Percentiles rank a stretch among this genome's conserved stretches.
Evolutionary conservation across 2,888 invertebrate genomes (phyloP).

Genomic region (Bembecia ichneumoniformis): DNA sequence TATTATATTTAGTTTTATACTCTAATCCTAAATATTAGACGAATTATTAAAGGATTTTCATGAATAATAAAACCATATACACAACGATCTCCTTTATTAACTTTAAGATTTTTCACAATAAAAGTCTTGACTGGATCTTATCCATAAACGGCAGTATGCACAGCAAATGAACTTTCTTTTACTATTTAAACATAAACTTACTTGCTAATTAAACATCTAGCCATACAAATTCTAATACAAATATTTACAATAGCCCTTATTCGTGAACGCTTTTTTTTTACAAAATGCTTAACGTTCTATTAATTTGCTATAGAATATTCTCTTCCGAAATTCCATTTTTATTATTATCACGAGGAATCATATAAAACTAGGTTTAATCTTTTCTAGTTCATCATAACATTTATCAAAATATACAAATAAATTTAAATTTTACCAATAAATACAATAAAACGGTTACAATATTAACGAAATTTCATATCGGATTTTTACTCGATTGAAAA

Average conservation of each 20-base stretch:
- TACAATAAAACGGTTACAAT: conserved; percentile 28
- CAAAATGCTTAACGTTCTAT: not conserved
- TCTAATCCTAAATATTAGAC: too few relatives aligned
- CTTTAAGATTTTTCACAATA: conserved; percentile 66
- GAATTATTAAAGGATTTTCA: not conserved
- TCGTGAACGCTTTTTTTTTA: conserved; percentile 17
- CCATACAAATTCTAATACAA: conserved; percentile 36
- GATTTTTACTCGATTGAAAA: conserved; percentile 23
- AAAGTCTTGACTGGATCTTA: conserved; percentile 69
- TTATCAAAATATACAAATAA: not conserved
- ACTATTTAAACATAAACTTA: conserved; percentile 17
- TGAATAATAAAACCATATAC: conserved; percentile 22
- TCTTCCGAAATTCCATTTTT: too few relatives aligned
- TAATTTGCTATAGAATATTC: too few relatives aligned
- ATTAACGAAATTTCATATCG: conserved; percentile 51
- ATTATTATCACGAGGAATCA: too few relatives aligned
- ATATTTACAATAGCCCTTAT: conserved; percentile 58
- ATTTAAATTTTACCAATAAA: not conserved
- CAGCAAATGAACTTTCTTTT: conserved; percentile 43
- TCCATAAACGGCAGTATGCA: conserved; percentile 68
- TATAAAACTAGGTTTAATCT: conserved; percentile 2
- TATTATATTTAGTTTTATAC: too few relatives aligned
- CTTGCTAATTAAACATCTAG: conserved; percentile 10
- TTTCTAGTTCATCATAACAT: conserved; percentile 8
- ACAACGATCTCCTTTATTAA: conserved; percentile 61